Percentiles rank a stretch among this genome's conserved stretches.
Conservation (phyloP, 2,888 invertebrate species). For the Caenorhabditis macrosperma region DNA sequence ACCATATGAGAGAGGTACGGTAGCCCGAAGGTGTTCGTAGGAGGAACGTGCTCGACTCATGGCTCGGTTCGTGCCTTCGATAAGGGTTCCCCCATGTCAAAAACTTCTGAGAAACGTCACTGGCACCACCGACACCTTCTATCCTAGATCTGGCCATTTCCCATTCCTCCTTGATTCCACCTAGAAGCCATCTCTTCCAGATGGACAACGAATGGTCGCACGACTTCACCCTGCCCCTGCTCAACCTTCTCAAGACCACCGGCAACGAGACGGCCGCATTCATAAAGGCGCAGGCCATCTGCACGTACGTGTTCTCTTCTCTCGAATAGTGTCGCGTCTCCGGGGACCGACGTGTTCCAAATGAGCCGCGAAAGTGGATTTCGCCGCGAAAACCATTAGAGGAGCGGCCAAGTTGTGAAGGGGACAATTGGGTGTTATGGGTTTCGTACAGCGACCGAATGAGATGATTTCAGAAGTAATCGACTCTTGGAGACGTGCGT, state of each 20-base stretch:
- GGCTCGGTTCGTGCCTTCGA: too few species aligned
- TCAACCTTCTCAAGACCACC: constrained; percentile 66
- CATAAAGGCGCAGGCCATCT: constrained; percentile 64
- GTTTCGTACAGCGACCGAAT: constrained; percentile 38
- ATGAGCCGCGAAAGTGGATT: constrained; percentile 21
- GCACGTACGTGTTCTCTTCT: constrained; percentile 63
- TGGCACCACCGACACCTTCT: too few species aligned
- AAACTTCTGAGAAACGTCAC: too few species aligned
- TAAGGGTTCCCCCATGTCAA: too few species aligned
- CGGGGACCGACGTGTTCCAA: constrained; percentile 26
- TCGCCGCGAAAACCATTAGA: not conserved
- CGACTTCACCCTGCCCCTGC: constrained; percentile 70
- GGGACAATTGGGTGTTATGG: constrained; percentile 7
- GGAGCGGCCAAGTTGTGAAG: constrained; percentile 28
- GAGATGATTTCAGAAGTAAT: constrained; percentile 59
- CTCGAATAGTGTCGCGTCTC: constrained; percentile 22
- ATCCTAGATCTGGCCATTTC: too few species aligned
- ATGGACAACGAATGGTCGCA: constrained; percentile 74
- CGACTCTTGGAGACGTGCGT: constrained; percentile 59
- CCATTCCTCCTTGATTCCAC: not conserved
- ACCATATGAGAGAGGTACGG: constrained; percentile 71
- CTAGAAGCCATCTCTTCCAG: constrained; percentile 31
- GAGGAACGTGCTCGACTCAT: too few species aligned
- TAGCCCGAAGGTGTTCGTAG: not conserved
- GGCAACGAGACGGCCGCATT: constrained; percentile 72